These are phyloP conservation scores for Tringa solitaria DNA, from an alignment of 2,113 vertebrate species.

Conservation along the genomic window DNA sequence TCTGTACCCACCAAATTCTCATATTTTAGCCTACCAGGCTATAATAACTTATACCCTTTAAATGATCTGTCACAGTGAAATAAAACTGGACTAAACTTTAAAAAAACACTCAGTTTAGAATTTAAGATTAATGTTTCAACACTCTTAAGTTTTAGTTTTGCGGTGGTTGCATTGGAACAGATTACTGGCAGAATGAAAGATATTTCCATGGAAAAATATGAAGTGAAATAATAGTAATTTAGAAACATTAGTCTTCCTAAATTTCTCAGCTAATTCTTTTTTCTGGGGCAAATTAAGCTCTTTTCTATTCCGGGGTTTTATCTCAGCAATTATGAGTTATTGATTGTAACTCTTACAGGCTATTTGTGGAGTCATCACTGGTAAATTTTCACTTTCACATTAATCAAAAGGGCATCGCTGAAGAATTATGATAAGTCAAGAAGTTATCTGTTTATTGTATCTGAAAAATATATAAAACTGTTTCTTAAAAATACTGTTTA, in stretches of 20 bases:
- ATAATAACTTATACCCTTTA: background rate
- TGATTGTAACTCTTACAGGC: background rate
- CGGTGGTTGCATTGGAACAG: background rate
- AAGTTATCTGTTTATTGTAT: background rate
- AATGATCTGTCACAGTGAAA: background rate
- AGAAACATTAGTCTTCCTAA: background rate
- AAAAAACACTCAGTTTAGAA: background rate
- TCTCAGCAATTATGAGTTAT: background rate
- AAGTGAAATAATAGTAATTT: background rate
- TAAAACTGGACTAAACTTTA: background rate
- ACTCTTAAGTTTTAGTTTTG: background rate
- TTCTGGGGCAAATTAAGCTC: background rate
- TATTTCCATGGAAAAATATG: conserved; percentile 26
- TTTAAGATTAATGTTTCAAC: background rate
- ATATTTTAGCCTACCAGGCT: background rate
- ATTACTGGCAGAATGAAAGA: background rate
- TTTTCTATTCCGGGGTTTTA: background rate
- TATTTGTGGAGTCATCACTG: background rate
- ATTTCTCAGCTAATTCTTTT: background rate
- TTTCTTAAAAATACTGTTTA: background rate
- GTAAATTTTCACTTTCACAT: background rate
- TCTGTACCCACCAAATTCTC: background rate
- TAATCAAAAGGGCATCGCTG: background rate
- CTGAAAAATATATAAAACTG: background rate
- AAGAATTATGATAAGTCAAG: background rate